Base-by-base conservation (phyloP, 2,113 vertebrate genomes). In the Callipepla squamata region DNA sequence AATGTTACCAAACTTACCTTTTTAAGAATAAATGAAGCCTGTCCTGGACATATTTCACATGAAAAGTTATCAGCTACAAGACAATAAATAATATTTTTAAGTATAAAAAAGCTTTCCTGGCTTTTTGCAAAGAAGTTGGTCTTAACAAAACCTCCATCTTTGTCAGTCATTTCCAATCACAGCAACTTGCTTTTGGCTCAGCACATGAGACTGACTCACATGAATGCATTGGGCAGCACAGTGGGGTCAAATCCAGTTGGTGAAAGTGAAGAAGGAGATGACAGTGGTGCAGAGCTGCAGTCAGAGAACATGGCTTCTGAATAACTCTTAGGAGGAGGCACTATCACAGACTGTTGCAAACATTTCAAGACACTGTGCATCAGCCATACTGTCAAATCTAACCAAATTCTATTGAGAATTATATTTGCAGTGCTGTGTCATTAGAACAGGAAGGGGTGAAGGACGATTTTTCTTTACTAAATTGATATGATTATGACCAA, bases 401-500 rank as follows among this genome's bases (percentile, higher is more conserved):
- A 47, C 34, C n/a, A 62, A 63, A 42, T 11, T 1, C n/a, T 72
- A 77, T 63, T 55, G 80, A 93, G 66, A 20, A n/a, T 23, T 62
- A 73, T 57, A 67, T 26, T 74, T 65, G 22, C 22, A 38, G 16
- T 76, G 73, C 48, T 28, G 79, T 1, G 1, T 61, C 65, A 36
- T 11, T 6, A 44, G 85, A 89, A 91, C 67, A 75, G 15, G 51
- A 88, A 86, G 25, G 5, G 32, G 13, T 22, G 28, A 92, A 70
- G 25, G 32, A 58, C 53, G 42, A 38, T 61, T 81, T 84, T 74
- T 75, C 57, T 91, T 87, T 91, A 72, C 59, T 51, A 72, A 80
- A 40, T 58, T 80, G 85, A 63, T 45, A 48, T 25, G 50, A 90
- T 67, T 93, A 55, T 80, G 82, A 79, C 61, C 40, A 85, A 95